These are phyloP conservation scores for Lasioglossum oenotherae DNA, from an alignment of 2,888 invertebrate species.

Conservation along the genomic window DNA sequence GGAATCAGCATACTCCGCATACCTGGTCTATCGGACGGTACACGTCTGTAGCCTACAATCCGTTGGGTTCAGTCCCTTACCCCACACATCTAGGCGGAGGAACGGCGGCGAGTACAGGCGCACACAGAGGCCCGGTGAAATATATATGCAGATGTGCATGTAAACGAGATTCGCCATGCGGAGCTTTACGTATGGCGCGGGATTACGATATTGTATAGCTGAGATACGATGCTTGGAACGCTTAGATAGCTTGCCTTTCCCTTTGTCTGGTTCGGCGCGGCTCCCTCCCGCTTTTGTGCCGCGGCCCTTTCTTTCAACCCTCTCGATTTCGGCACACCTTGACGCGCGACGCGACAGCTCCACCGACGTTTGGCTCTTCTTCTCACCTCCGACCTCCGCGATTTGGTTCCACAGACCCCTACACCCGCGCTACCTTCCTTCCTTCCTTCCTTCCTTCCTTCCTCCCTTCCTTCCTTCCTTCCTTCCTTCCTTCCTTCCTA, in stretches of 20 bases:
- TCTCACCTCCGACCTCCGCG: conserved; percentile 37
- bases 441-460: neutral
- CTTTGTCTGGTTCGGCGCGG: conserved; percentile 41
- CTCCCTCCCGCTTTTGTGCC: neutral
- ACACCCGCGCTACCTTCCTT: neutral
- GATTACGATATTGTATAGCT: conserved; percentile 75
- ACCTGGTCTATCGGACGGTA: neutral
- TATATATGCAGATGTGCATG: conserved; percentile 33
- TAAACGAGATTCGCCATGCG: conserved; percentile 61
- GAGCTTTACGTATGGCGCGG: conserved; percentile 73
- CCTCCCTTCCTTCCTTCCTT: neutral
- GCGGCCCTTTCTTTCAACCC: conserved; percentile 14
- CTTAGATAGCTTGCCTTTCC: conserved; percentile 53
- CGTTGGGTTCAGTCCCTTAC: neutral
- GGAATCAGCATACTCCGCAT: neutral
- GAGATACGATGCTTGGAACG: conserved; percentile 69
- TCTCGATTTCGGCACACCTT: conserved; percentile 30
- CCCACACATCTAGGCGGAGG: conserved; percentile 8
- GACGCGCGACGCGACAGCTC: neutral
- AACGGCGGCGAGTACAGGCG: neutral
- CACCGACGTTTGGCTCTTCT: conserved; percentile 21
- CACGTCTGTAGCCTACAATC: neutral
- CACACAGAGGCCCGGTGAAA: conserved; percentile 13
- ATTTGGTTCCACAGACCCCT: neutral
- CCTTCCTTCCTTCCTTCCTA: neutral